These are phyloP conservation scores for Mastomys natalensis DNA, from an alignment of 2,113 vertebrate species.

Conservation along the genomic window DNA sequence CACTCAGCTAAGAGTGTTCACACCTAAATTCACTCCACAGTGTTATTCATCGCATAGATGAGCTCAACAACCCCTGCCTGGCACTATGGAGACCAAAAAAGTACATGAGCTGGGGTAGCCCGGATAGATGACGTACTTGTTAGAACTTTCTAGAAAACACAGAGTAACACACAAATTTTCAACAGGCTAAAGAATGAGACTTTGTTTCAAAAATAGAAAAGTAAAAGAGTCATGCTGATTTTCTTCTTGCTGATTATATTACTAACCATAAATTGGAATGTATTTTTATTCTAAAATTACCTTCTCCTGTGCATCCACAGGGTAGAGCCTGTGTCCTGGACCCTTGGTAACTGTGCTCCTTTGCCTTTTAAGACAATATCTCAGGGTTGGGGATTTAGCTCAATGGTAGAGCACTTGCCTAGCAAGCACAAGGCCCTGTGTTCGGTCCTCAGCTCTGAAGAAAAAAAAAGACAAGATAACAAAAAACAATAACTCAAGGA, in stretches of 20 bases:
- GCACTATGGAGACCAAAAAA: neutral
- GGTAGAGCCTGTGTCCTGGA: neutral
- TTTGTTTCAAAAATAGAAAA: no score
- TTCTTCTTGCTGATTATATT: no score
- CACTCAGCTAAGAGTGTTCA: neutral
- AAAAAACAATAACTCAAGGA: neutral
- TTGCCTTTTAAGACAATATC: neutral
- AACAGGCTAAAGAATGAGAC: neutral
- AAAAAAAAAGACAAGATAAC: no score
- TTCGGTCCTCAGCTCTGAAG: no score
- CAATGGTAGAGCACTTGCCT: no score
- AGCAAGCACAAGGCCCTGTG: no score
- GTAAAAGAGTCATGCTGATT: no score
- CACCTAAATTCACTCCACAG: neutral
- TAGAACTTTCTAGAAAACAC: neutral
- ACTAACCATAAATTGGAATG: neutral
- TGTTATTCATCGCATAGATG: no score
- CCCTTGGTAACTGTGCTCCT: neutral
- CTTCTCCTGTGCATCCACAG: neutral
- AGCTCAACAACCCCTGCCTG: no score
- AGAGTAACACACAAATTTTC: no score
- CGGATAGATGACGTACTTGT: neutral
- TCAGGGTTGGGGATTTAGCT: no score
- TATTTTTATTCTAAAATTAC: neutral
- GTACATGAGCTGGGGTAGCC: neutral